Conservation (phyloP, 35 echinoderm and acorn worm genomes). For the Hemicentrotus pulcherrimus region DNA sequence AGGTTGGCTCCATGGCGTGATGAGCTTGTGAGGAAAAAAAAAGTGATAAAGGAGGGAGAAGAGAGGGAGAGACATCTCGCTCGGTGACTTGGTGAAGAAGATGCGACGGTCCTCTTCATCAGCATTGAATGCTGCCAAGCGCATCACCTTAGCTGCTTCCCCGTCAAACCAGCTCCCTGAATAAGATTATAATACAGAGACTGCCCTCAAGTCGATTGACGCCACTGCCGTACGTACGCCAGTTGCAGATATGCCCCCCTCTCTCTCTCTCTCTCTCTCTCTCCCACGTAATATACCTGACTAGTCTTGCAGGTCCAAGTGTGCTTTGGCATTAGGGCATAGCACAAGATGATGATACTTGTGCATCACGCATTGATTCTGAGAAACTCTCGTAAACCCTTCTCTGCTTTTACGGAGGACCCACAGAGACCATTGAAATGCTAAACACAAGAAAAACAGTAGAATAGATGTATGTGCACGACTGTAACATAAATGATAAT, state of each 20-base stretch:
- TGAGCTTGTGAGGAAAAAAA: background rate
- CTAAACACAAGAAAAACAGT: no score
- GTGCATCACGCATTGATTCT: background rate
- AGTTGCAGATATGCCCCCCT: slow-evolving; percentile 9
- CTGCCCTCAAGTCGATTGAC: slow-evolving; percentile 36
- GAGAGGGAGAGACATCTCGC: background rate
- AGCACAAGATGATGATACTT: background rate
- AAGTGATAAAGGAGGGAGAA: slow-evolving; percentile 15
- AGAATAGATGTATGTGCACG: no score
- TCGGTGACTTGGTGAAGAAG: background rate
- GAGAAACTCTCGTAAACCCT: background rate
- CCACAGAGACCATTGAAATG: no score
- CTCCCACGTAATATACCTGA: background rate
- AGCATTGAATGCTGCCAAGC: slow-evolving; percentile 47
- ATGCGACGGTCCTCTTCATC: slow-evolving; percentile 14
- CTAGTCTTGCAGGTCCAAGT: background rate
- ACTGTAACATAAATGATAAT: no score
- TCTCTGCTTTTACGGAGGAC: no score
- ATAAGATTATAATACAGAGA: slow-evolving; percentile 43
- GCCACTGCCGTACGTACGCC: background rate
- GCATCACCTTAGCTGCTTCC: slow-evolving; percentile 1
- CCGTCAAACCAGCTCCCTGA: slow-evolving; percentile 25
- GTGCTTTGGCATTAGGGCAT: background rate
- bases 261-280: background rate
- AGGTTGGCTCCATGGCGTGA: background rate